These are phyloP conservation scores for Diadema setosum DNA, from an alignment of 35 echinoderm and acorn worm genomes.

Conservation along the genomic window DNA sequence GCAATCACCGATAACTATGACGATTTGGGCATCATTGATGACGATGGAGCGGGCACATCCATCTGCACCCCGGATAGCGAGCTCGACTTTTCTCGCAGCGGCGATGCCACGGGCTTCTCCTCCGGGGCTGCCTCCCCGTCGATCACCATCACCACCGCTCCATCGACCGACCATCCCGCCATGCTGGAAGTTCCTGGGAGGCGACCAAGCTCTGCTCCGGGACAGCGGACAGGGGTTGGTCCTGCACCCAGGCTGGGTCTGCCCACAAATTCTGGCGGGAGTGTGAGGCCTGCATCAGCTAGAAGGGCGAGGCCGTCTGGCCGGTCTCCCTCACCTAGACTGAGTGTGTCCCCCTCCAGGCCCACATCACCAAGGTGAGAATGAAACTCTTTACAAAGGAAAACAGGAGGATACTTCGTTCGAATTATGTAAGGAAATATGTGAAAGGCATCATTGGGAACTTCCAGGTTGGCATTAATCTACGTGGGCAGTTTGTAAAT, in stretches of 20 bases:
- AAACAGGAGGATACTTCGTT: no score
- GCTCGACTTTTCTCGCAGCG: not conserved
- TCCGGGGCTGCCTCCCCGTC: not conserved
- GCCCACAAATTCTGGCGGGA: not conserved
- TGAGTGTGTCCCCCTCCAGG: not conserved
- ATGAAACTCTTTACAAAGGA: not conserved
- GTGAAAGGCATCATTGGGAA: no score
- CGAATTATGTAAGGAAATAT: no score
- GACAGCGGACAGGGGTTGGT: not conserved
- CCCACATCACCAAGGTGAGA: constrained; percentile 6
- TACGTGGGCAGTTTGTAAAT: no score
- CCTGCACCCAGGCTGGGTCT: not conserved
- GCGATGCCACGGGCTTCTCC: not conserved
- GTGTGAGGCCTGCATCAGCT: constrained; percentile 11
- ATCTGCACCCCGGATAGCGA: not conserved
- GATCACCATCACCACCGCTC: constrained; percentile 1
- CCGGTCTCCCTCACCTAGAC: not conserved
- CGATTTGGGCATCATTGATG: not conserved
- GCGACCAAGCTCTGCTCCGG: constrained; percentile 26
- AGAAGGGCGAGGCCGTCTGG: not conserved
- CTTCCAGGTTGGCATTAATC: no score
- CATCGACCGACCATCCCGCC: not conserved
- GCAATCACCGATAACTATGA: not conserved
- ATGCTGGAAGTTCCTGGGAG: not conserved
- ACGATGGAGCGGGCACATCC: not conserved